These are phyloP conservation scores for Syngnathus rostellatus DNA, from an alignment of 2,797 vertebrate species.

Conservation along the genomic window DNA sequence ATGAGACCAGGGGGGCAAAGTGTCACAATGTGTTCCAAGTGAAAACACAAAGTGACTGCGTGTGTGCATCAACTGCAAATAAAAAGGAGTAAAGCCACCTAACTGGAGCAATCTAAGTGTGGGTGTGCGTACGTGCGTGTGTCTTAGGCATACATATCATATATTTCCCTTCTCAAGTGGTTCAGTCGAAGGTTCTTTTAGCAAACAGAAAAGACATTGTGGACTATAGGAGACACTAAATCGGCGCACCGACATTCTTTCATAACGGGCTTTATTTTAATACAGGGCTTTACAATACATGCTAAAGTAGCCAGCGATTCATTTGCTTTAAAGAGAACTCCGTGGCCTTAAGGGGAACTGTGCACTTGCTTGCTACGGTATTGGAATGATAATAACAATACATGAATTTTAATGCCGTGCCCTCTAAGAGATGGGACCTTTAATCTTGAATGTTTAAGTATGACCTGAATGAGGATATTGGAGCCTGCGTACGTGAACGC, in stretches of 20 bases:
- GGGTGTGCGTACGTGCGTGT: constrained; percentile 2
- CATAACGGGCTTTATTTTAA: constrained; percentile 24
- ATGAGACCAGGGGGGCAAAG: constrained; percentile 32
- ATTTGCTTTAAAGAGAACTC: constrained; percentile 53
- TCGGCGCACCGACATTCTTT: constrained; percentile 8
- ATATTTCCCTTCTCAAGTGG: constrained; percentile 10
- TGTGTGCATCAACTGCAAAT: constrained; percentile 28
- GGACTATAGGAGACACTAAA: constrained; percentile 5
- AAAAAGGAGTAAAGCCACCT: constrained; percentile 35
- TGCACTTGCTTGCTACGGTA: constrained; percentile 28
- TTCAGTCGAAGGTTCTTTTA: constrained; percentile 27
- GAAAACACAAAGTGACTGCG: constrained; percentile 15
- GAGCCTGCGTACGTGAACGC: background rate
- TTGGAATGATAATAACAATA: constrained; percentile 46
- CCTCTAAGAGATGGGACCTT: constrained; percentile 17
- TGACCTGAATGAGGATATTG: constrained; percentile 12
- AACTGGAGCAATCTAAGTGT: constrained; percentile 22
- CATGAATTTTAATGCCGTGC: constrained; percentile 55
- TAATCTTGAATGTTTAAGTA: constrained; percentile 32
- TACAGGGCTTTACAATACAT: constrained; percentile 39
- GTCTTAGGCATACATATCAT: background rate
- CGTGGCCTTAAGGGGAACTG: constrained; percentile 50
- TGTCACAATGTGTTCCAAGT: constrained; percentile 34
- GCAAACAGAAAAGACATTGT: constrained; percentile 36
- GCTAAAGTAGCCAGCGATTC: constrained; percentile 43